Conservation (phyloP, 1,140 invertebrate species). For the Calliphora vicina region DNA sequence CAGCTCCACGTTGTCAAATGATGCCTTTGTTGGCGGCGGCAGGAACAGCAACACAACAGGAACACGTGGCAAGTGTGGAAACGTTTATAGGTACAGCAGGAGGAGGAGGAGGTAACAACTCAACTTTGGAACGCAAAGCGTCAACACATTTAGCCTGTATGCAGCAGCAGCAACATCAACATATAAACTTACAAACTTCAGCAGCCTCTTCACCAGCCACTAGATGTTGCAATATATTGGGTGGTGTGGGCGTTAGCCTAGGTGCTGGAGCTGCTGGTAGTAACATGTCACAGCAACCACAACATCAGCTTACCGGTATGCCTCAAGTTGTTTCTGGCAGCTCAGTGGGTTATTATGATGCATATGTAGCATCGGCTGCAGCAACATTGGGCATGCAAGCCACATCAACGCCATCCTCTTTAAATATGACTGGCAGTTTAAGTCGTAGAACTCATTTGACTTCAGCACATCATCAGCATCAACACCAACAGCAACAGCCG, state of each 20-base stretch:
- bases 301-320: conserved; percentile 33
- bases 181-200: not conserved
- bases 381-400: conserved; percentile 35
- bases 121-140: conserved; percentile 31
- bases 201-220: conserved; percentile 49
- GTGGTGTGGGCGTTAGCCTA: conserved; percentile 37
- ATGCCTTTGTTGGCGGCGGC: conserved; percentile 35
- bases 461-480: conserved; percentile 45
- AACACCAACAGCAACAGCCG: conserved; percentile 44
- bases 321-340: conserved; percentile 39
- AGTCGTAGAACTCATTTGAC: conserved; percentile 42
- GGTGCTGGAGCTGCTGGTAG: conserved; percentile 16
- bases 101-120: not conserved
- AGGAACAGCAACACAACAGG: conserved; percentile 25
- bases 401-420: not conserved
- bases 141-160: conserved; percentile 19
- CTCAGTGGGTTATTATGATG: conserved; percentile 48
- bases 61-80: conserved; percentile 46
- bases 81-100: conserved; percentile 45
- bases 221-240: conserved; percentile 50
- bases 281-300: conserved; percentile 29
- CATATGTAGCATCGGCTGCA: conserved; percentile 42
- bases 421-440: conserved; percentile 51
- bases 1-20: conserved; percentile 55
- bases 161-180: conserved; percentile 43